Percentiles rank a stretch among this genome's conserved stretches.
Evolutionary conservation across 2,113 vertebrate species (phyloP).

Genomic region (Phalacrocorax carbo): DNA sequence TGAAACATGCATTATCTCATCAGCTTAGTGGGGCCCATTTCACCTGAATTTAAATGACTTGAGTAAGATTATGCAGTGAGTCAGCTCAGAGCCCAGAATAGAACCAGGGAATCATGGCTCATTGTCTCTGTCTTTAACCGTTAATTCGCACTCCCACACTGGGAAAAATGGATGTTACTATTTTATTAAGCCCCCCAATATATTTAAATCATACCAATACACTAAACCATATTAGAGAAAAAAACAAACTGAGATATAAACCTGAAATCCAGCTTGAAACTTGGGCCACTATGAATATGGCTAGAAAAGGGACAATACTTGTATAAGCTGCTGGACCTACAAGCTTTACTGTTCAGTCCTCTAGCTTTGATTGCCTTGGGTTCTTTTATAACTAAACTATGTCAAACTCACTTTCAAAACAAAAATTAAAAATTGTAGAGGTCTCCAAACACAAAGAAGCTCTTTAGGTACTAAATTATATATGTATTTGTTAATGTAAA

Average conservation of each 20-base stretch:
- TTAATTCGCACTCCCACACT: neutral
- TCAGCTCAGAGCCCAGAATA: slow-evolving; percentile 49
- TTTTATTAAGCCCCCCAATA: neutral
- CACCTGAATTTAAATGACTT: slow-evolving; percentile 39
- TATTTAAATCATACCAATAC: neutral
- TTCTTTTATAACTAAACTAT: neutral
- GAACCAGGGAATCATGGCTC: slow-evolving; percentile 4
- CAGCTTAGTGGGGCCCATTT: neutral
- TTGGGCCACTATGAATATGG: neutral
- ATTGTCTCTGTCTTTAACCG: slow-evolving; percentile 28
- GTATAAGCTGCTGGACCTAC: neutral
- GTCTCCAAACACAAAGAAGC: neutral
- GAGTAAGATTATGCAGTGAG: slow-evolving; percentile 43
- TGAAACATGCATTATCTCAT: neutral
- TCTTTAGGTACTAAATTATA: neutral
- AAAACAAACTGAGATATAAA: neutral
- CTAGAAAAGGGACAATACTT: neutral
- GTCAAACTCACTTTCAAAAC: neutral
- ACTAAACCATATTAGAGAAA: neutral
- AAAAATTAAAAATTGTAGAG: neutral
- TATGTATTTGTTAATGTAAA: neutral
- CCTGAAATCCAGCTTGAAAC: neutral
- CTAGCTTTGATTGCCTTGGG: neutral
- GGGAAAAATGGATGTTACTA: neutral
- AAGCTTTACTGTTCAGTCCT: neutral